These are phyloP conservation scores for Morpho helenor DNA, from an alignment of 2,888 invertebrate species.

Conservation along the genomic window DNA sequence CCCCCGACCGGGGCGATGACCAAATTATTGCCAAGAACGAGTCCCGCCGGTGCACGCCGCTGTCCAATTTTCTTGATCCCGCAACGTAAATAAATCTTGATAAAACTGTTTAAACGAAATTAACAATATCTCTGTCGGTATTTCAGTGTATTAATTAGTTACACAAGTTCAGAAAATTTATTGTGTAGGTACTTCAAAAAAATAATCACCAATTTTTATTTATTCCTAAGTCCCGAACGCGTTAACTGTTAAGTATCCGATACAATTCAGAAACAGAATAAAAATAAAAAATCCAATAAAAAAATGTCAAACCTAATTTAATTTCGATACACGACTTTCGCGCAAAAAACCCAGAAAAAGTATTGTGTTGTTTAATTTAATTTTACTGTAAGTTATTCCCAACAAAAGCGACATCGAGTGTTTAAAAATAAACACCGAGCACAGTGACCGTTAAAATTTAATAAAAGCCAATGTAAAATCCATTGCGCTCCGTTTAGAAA, in stretches of 20 bases:
- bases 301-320: background rate
- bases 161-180: background rate
- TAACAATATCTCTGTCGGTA: background rate
- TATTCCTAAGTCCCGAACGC: too few species aligned
- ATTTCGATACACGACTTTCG: background rate
- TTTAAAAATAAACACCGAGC: constrained; percentile 5
- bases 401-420: constrained; percentile 3
- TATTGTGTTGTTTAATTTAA: constrained; percentile 10
- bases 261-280: background rate
- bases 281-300: background rate
- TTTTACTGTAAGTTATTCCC: constrained; percentile 5
- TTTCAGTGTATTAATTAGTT: constrained; percentile 4
- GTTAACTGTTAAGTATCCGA: too few species aligned
- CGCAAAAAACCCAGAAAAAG: constrained; percentile 3
- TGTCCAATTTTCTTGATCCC: constrained; percentile 5
- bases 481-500: constrained; percentile 39
- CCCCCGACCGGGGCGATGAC: constrained; percentile 58
- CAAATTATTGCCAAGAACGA: constrained; percentile 64
- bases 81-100: background rate
- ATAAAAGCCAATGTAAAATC: constrained; percentile 15
- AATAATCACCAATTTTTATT: too few species aligned
- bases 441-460: constrained; percentile 16
- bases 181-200: background rate
- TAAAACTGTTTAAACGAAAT: constrained; percentile 8
- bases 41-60: constrained; percentile 42